Percentiles rank a stretch among this genome's conserved stretches.
Conservation (phyloP, 1,140 invertebrate species). For the Aphaenogaster floridana region DNA sequence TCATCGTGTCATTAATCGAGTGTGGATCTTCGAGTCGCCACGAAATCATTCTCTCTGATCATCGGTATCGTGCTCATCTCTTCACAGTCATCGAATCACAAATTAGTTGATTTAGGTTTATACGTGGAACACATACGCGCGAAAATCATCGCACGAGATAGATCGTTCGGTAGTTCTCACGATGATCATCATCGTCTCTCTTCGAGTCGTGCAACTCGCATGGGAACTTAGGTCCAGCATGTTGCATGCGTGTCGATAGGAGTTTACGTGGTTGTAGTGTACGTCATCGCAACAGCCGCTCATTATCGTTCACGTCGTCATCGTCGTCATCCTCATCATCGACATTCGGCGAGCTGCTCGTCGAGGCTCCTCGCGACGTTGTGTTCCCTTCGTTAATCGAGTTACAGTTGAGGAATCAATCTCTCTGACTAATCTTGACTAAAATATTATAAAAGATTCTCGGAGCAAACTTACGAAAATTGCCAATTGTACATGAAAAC, state of each 20-base stretch:
- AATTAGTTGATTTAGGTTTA: background rate
- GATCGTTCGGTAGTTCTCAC: conserved; percentile 24
- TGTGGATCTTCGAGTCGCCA: conserved; percentile 1
- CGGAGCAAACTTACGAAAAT: background rate
- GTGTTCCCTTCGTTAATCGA: background rate
- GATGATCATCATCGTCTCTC: conserved; percentile 59
- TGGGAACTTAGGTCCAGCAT: conserved; percentile 58
- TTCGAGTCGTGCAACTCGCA: conserved; percentile 67
- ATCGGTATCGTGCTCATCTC: background rate
- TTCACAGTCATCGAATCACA: conserved; percentile 16
- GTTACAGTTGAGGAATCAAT: background rate
- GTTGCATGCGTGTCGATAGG: conserved; percentile 67
- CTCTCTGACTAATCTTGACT: background rate
- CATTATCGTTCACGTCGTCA: conserved; percentile 52
- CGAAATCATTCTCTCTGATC: conserved; percentile 8
- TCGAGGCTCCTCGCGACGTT: background rate
- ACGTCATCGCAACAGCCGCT: conserved; percentile 41
- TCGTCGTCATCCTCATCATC: conserved; percentile 53
- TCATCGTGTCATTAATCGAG: conserved; percentile 11
- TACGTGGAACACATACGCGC: conserved; percentile 1
- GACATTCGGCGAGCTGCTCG: background rate
- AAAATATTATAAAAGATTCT: background rate
- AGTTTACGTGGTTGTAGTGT: conserved; percentile 57
- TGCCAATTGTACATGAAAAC: too few species aligned
- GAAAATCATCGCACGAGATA: conserved; percentile 31